These are phyloP conservation scores for Cheilosia vernalis DNA, from an alignment of 2,888 invertebrate genomes.

Conservation along the genomic window DNA sequence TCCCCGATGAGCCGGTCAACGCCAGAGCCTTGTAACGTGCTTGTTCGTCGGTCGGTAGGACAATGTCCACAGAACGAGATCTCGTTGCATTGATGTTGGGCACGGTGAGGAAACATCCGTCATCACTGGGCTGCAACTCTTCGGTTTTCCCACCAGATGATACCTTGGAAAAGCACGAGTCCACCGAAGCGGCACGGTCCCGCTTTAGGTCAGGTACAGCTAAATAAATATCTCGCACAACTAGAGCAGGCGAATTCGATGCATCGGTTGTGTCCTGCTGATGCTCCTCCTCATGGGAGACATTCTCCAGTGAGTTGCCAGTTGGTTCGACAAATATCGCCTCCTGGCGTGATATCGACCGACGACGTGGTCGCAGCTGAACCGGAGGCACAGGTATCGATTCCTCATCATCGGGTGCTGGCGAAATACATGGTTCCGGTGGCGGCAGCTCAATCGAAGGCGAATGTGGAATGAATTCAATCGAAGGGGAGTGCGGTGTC, in stretches of 20 bases:
- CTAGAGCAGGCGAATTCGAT: slow-evolving; percentile 78
- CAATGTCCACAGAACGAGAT: slow-evolving; percentile 94
- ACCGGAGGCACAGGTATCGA: slow-evolving; percentile 78
- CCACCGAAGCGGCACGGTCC: slow-evolving; percentile 94
- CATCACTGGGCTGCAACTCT: slow-evolving; percentile 87
- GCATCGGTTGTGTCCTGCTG: slow-evolving; percentile 76
- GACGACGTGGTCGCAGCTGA: slow-evolving; percentile 85
- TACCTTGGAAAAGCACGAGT: slow-evolving; percentile 92
- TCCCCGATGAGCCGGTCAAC: slow-evolving; percentile 85
- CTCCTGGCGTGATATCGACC: slow-evolving; percentile 92
- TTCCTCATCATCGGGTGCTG: slow-evolving; percentile 77
- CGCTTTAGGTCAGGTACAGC: slow-evolving; percentile 93
- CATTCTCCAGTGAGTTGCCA: slow-evolving; percentile 88
- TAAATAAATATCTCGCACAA: slow-evolving; percentile 89
- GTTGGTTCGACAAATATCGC: slow-evolving; percentile 91
- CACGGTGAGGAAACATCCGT: slow-evolving; percentile 86
- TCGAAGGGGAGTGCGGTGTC: slow-evolving; percentile 76
- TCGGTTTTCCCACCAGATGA: slow-evolving; percentile 89
- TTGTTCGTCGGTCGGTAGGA: slow-evolving; percentile 93
- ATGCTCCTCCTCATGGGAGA: slow-evolving; percentile 84
- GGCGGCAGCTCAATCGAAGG: slow-evolving; percentile 86
- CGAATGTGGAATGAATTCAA: slow-evolving; percentile 81
- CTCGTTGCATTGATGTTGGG: slow-evolving; percentile 89
- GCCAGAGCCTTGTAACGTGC: slow-evolving; percentile 93
- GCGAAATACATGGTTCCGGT: slow-evolving; percentile 62